These are phyloP conservation scores for Pollimyrus isidori DNA, from an alignment of 2,113 vertebrate species.

Conservation along the genomic window DNA sequence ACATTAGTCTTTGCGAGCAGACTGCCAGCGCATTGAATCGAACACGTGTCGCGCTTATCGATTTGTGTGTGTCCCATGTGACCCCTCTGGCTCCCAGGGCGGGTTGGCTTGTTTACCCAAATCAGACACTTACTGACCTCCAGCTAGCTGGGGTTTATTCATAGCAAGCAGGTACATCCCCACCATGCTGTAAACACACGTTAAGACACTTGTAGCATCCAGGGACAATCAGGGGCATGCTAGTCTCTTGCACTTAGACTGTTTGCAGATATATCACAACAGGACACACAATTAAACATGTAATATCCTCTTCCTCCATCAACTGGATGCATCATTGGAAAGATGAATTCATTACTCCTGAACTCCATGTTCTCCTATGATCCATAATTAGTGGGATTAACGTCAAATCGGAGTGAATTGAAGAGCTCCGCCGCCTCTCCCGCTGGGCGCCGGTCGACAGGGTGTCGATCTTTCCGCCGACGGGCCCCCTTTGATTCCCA, in stretches of 20 bases:
- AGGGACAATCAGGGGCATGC: not conserved
- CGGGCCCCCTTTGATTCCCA: not conserved
- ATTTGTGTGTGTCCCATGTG: not conserved
- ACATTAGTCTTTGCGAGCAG: not conserved
- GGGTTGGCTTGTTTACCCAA: not conserved
- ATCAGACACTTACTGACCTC: not conserved
- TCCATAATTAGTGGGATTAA: constrained; percentile 6
- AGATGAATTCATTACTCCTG: not conserved
- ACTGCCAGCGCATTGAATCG: not conserved
- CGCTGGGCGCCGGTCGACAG: not conserved
- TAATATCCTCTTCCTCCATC: not conserved
- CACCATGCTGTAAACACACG: not conserved
- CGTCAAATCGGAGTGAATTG: not conserved
- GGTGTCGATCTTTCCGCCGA: not conserved
- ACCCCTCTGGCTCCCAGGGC: not conserved
- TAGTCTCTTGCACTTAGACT: not conserved
- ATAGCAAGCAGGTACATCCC: not conserved
- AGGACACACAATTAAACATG: not conserved
- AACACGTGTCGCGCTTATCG: not conserved
- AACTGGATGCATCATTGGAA: not conserved
- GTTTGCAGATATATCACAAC: not conserved
- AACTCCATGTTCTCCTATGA: not conserved
- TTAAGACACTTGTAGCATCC: not conserved
- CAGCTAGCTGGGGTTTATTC: not conserved
- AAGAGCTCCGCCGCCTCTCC: not conserved